A percentile compares a stretch with the other conserved stretches of the same genome.
Conservation (phyloP, 2,113 vertebrate genomes). For the Psilopsiagon aymara region DNA sequence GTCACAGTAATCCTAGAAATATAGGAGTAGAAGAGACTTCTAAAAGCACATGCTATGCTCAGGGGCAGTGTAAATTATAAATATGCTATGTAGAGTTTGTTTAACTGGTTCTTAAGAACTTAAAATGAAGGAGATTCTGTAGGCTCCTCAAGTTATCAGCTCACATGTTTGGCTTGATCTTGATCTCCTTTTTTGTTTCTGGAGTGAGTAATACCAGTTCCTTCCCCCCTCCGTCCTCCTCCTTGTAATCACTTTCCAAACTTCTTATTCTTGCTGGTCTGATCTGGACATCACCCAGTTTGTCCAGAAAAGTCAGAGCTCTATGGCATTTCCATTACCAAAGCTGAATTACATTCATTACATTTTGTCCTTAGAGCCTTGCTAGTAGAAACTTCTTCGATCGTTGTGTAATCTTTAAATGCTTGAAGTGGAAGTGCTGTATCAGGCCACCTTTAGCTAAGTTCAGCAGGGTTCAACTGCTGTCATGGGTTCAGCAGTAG, state of each 20-base stretch:
- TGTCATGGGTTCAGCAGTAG: too few relatives aligned
- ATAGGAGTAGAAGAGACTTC: not conserved
- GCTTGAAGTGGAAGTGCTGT: not conserved
- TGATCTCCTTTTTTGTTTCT: not conserved
- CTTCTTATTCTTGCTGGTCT: not conserved
- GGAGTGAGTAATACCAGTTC: not conserved
- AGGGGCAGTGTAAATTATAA: not conserved
- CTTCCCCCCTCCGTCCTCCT: too few relatives aligned
- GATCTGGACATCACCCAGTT: not conserved
- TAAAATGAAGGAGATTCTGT: not conserved
- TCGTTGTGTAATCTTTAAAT: not conserved
- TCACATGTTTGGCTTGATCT: not conserved
- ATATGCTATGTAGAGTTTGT: not conserved
- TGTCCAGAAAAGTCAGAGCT: not conserved
- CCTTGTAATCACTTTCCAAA: not conserved
- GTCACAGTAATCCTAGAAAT: not conserved
- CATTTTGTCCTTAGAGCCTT: not conserved
- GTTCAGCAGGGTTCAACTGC: too few relatives aligned
- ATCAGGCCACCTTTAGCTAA: not conserved
- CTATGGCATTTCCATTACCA: not conserved
- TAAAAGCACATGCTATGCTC: not conserved
- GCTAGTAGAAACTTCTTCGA: not conserved
- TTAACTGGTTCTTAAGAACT: not conserved
- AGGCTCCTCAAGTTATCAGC: not conserved
- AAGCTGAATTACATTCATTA: not conserved